A percentile compares a stretch with the other conserved stretches of the same genome.
Conservation (phyloP, 2,888 invertebrate species). For the Coronaproctus castanopsis region DNA sequence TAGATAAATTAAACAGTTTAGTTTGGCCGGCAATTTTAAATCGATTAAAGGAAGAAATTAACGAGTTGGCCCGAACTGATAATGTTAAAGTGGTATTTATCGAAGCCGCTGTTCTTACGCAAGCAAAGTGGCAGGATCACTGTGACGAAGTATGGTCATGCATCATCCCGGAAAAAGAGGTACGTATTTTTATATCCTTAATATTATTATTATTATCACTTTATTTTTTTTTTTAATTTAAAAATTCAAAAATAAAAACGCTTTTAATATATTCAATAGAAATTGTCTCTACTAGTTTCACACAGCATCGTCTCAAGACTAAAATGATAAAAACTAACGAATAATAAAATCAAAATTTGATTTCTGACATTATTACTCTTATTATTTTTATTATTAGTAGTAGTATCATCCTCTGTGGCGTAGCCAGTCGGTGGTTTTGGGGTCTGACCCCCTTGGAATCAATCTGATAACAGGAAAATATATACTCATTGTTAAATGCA, state of each 20-base stretch:
- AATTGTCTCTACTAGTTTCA: neutral
- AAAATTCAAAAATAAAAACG: too few relatives aligned
- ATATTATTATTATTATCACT: neutral
- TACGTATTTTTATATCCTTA: slow-evolving; percentile 23
- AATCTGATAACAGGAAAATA: too few relatives aligned
- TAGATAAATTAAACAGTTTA: slow-evolving; percentile 55
- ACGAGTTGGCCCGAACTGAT: too few relatives aligned
- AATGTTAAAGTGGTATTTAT: slow-evolving; percentile 44
- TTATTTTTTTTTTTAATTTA: neutral
- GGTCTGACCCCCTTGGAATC: too few relatives aligned
- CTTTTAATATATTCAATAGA: neutral
- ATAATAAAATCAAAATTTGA: too few relatives aligned
- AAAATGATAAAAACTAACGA: too few relatives aligned
- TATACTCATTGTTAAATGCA: too few relatives aligned
- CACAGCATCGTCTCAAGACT: neutral
- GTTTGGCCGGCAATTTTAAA: slow-evolving; percentile 78
- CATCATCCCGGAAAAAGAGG: slow-evolving; percentile 64
- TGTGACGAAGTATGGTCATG: slow-evolving; percentile 90
- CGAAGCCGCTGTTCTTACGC: slow-evolving; percentile 81
- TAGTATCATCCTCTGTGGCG: too few relatives aligned
- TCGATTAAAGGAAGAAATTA: slow-evolving; percentile 44
- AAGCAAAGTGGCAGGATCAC: slow-evolving; percentile 63
- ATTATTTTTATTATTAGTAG: too few relatives aligned
- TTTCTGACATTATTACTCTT: too few relatives aligned
- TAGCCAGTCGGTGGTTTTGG: too few relatives aligned